Percentiles rank a stretch among this genome's conserved stretches.
Conservation (phyloP, 2,797 vertebrate species). For the Alfaro cultratus region DNA sequence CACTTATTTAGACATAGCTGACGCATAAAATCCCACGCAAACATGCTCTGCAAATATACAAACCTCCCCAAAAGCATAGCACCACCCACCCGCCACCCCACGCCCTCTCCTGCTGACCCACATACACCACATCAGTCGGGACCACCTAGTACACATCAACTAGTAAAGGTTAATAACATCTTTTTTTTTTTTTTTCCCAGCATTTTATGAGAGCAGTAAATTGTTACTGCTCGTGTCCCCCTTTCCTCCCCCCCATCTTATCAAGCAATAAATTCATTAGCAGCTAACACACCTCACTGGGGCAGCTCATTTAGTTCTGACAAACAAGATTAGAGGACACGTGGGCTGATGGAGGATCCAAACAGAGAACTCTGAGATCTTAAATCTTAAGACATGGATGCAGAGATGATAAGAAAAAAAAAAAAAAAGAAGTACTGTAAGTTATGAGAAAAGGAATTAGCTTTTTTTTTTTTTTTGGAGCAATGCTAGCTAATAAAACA, state of each 20-base stretch:
- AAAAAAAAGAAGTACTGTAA: neutral
- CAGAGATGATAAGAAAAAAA: conserved; percentile 1
- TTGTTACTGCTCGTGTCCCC: conserved; percentile 42
- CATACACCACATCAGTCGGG: conserved; percentile 67
- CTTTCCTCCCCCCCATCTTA: conserved; percentile 64
- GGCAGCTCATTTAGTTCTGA: conserved; percentile 93
- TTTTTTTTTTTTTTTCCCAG: conserved; percentile 59
- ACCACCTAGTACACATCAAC: conserved; percentile 67
- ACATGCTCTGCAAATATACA: conserved; percentile 26
- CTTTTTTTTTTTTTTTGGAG: neutral
- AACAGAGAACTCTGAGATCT: conserved; percentile 34
- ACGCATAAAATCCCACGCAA: conserved; percentile 8
- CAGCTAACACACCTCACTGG: conserved; percentile 91
- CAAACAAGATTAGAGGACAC: conserved; percentile 92
- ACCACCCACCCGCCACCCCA: conserved; percentile 68
- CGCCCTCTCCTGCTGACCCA: neutral
- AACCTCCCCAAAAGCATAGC: conserved; percentile 35
- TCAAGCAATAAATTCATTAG: conserved; percentile 99
- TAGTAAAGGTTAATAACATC: conserved; percentile 89
- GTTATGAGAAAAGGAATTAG: neutral
- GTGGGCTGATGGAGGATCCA: conserved; percentile 58
- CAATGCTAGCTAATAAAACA: neutral
- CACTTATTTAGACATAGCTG: neutral
- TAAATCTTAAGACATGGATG: conserved; percentile 9
- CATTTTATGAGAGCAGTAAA: conserved; percentile 66